A percentile compares a stretch with the other conserved stretches of the same genome.
phyloP scores from a whole-genome alignment of 1,140 invertebrate species.

The Drosophila nigrodunni region DNA sequence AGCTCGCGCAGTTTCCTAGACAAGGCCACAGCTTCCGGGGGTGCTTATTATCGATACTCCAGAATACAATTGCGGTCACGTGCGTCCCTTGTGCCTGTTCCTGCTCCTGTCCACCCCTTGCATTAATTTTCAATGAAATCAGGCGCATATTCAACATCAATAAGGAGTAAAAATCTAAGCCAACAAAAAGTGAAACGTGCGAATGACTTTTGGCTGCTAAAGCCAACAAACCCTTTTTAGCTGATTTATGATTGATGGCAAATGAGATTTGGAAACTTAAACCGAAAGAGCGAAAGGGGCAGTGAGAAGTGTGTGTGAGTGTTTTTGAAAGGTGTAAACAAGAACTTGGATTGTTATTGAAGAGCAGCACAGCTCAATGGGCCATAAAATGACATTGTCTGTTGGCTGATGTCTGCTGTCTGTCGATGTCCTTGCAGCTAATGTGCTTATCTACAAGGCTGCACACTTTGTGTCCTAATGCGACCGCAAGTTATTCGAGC shows the following conservation, averaged over 20 bases:
- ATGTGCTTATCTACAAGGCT: constrained; percentile 78
- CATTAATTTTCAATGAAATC: constrained; percentile 82
- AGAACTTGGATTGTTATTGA: constrained; percentile 23
- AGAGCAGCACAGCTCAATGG: constrained; percentile 71
- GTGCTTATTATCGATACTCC: constrained; percentile 84
- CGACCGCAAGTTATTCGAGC: constrained; percentile 63
- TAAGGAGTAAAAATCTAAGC: constrained; percentile 39
- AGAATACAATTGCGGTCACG: constrained; percentile 84
- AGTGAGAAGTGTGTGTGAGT: constrained; percentile 32
- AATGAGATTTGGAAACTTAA: constrained; percentile 37
- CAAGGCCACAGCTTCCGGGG: constrained; percentile 71
- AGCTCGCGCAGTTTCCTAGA: constrained; percentile 71
- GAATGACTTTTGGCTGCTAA: constrained; percentile 80
- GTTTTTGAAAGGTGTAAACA: constrained; percentile 82
- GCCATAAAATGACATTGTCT: constrained; percentile 82
- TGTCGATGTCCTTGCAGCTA: constrained; percentile 51
- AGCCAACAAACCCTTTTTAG: constrained; percentile 52
- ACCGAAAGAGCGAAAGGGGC: not conserved
- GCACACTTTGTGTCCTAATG: constrained; percentile 78
- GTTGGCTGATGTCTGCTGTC: constrained; percentile 27
- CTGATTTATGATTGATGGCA: constrained; percentile 81
- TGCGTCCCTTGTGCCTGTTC: constrained; percentile 39
- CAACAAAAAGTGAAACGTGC: constrained; percentile 64
- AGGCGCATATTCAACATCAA: constrained; percentile 60
- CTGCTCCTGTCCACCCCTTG: constrained; percentile 53